phyloP scores from a whole-genome alignment of 2,113 vertebrate species.

The Gasterosteus aculeatus region DNA sequence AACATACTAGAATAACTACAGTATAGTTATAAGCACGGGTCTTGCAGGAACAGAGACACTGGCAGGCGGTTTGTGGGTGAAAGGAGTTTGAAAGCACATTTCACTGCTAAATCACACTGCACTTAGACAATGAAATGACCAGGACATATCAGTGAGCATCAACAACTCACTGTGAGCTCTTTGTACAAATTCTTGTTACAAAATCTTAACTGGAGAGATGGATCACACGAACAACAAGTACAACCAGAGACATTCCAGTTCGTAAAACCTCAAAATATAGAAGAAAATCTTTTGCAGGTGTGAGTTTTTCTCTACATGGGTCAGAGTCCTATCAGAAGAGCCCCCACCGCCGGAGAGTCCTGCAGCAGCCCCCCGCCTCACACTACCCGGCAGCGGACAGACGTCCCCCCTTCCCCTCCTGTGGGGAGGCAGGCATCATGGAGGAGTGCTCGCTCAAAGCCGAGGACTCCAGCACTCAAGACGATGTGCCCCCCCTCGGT shows the following conservation, averaged over 20 bases:
- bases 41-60: background rate
- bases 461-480: constrained; percentile 78
- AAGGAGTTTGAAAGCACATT: background rate
- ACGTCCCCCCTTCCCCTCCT: constrained; percentile 79
- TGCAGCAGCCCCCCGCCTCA: constrained; percentile 77
- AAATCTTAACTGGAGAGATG: background rate
- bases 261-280: background rate
- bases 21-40: background rate
- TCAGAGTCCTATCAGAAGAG: constrained; percentile 85
- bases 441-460: constrained; percentile 87
- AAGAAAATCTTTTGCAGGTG: constrained; percentile 78
- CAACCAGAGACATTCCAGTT: background rate
- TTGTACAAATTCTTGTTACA: background rate
- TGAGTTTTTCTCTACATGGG: constrained; percentile 94
- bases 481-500: constrained; percentile 85
- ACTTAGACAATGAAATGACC: background rate
- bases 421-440: constrained; percentile 85
- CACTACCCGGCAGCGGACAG: constrained; percentile 79
- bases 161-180: background rate
- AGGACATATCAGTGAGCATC: background rate
- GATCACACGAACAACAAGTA: background rate
- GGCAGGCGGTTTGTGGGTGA: background rate
- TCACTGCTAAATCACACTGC: background rate
- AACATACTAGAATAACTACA: background rate
- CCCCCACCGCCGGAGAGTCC: constrained; percentile 84